Percentiles rank a stretch among this genome's conserved stretches.
phyloP scores from a whole-genome alignment of 2,113 vertebrate species.

The Cynopterus brachyotis region DNA sequence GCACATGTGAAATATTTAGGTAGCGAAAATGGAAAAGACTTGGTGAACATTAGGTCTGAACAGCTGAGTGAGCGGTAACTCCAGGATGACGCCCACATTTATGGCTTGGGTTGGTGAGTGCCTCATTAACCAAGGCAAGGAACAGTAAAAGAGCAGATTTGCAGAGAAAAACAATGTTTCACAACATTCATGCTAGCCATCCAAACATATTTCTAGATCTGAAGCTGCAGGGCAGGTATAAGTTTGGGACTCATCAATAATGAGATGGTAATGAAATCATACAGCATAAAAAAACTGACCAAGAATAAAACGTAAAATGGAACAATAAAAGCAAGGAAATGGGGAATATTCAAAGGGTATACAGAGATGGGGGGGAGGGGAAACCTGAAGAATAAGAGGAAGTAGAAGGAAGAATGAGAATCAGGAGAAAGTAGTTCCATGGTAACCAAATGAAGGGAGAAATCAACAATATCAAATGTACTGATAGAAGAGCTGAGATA shows the following conservation, averaged over 20 bases:
- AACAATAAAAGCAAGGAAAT: background rate
- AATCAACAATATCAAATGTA: background rate
- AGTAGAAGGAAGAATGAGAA: background rate
- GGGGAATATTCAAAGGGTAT: background rate
- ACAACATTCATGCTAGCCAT: background rate
- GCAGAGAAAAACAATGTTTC: background rate
- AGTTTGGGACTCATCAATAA: background rate
- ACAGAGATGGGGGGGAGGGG: rapidly evolving
- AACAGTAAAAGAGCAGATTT: background rate
- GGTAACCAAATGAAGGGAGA: background rate
- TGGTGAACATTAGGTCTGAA: background rate
- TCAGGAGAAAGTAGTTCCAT: background rate
- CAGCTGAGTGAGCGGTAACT: background rate
- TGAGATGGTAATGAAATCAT: background rate
- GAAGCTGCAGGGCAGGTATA: background rate
- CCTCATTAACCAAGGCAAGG: background rate
- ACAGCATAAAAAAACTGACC: background rate
- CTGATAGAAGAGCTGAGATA: background rate
- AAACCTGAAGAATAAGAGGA: background rate
- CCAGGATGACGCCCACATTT: background rate
- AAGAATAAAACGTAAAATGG: background rate
- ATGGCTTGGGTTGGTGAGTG: background rate
- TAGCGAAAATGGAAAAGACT: background rate
- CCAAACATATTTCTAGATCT: background rate
- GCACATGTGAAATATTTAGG: background rate